Conservation (phyloP, 2,888 invertebrate species). For the Erannis defoliaria region DNA sequence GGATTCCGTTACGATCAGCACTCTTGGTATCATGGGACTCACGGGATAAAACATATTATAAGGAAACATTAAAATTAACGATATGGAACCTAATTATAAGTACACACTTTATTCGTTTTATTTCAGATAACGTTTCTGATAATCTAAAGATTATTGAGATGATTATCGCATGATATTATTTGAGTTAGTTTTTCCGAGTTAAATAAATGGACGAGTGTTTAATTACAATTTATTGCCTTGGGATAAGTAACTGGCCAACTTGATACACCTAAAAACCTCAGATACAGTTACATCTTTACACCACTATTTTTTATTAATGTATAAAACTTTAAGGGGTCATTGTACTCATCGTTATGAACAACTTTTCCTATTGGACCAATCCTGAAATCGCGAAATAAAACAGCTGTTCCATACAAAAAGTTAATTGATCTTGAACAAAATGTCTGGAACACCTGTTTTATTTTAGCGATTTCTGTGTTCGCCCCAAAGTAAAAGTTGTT, state of each 20-base stretch:
- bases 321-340: no score
- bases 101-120: neutral
- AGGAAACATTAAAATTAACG: constrained; percentile 37
- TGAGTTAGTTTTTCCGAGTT: neutral
- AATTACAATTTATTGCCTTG: neutral
- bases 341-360: no score
- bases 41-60: constrained; percentile 31
- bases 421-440: no score
- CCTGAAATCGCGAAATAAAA: no score
- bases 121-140: constrained; percentile 13
- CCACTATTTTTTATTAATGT: no score
- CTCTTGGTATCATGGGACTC: constrained; percentile 7
- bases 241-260: neutral
- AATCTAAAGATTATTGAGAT: constrained; percentile 23
- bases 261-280: no score
- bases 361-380: no score
- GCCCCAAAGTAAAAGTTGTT: no score
- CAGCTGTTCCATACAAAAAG: no score
- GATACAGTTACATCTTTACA: no score
- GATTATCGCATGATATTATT: constrained; percentile 5
- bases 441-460: no score
- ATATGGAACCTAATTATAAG: constrained; percentile 25
- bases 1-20: constrained; percentile 18
- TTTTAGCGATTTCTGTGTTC: no score
- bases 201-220: neutral